Evolutionary conservation across 2,113 vertebrate species (phyloP).

Genomic region (Antechinus flavipes): DNA sequence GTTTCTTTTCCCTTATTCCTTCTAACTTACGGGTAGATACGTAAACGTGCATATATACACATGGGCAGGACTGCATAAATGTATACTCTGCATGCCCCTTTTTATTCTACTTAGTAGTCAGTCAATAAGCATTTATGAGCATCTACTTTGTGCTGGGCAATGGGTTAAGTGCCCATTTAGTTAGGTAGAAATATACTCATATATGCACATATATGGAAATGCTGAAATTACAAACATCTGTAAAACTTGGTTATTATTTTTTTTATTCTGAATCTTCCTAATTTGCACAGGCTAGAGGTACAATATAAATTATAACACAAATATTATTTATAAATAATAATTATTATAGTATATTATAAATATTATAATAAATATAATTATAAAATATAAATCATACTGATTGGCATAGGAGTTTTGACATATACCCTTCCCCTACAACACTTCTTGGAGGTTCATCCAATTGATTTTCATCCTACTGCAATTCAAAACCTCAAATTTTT

Average conservation of each 20-base stretch:
- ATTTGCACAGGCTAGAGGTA: not conserved
- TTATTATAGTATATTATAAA: too few relatives aligned
- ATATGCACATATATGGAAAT: not conserved
- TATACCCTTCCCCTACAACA: not conserved
- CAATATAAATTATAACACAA: not conserved
- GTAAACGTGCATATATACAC: not conserved
- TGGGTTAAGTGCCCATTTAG: not conserved
- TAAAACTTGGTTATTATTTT: not conserved
- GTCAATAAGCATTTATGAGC: not conserved
- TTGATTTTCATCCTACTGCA: not conserved
- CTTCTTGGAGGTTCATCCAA: not conserved
- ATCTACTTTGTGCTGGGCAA: not conserved
- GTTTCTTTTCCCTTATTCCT: not conserved
- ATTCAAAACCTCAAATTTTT: not conserved
- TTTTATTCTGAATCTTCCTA: not conserved
- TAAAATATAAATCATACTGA: not conserved
- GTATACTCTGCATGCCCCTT: not conserved
- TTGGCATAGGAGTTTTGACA: not conserved
- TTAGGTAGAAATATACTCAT: not conserved
- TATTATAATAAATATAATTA: too few relatives aligned
- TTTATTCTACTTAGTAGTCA: not conserved
- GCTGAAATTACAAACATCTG: not conserved
- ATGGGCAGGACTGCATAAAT: not conserved
- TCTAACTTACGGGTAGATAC: not conserved
- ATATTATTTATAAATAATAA: too few relatives aligned